phyloP scores from a whole-genome alignment of 1,140 invertebrate genomes.

The Tenebrio molitor region DNA sequence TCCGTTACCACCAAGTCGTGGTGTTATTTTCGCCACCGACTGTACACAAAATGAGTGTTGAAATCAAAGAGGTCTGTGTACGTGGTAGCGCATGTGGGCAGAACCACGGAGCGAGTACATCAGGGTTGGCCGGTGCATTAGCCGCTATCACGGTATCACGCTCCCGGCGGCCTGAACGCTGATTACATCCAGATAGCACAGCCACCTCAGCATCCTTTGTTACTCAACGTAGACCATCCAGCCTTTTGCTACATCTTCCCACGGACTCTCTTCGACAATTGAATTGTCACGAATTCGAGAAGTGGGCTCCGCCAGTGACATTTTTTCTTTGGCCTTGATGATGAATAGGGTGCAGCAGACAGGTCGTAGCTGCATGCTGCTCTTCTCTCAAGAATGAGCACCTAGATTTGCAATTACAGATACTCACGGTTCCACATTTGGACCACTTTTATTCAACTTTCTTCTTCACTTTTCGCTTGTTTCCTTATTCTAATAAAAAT shows the following conservation, averaged over 20 bases:
- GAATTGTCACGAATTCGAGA: conserved; percentile 42
- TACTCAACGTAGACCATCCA: conserved; percentile 9
- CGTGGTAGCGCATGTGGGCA: conserved; percentile 36
- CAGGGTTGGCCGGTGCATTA: conserved; percentile 50
- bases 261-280: conserved; percentile 33
- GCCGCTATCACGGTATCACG: conserved; percentile 50
- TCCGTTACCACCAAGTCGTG: no score
- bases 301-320: no score
- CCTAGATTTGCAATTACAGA: no score
- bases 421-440: no score
- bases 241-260: conserved; percentile 29
- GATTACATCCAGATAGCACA: conserved; percentile 49
- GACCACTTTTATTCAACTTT: no score
- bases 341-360: no score
- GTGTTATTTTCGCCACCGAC: no score
- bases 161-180: conserved; percentile 45
- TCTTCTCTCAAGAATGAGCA: no score
- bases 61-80: conserved; percentile 25
- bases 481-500: no score
- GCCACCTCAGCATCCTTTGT: conserved; percentile 52
- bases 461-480: no score
- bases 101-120: conserved; percentile 29
- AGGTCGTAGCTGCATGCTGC: no score
- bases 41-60: not conserved
- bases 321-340: no score